Evolutionary conservation across 2,113 vertebrate genomes (phyloP).

Genomic region (Ageneiosus marmoratus): DNA sequence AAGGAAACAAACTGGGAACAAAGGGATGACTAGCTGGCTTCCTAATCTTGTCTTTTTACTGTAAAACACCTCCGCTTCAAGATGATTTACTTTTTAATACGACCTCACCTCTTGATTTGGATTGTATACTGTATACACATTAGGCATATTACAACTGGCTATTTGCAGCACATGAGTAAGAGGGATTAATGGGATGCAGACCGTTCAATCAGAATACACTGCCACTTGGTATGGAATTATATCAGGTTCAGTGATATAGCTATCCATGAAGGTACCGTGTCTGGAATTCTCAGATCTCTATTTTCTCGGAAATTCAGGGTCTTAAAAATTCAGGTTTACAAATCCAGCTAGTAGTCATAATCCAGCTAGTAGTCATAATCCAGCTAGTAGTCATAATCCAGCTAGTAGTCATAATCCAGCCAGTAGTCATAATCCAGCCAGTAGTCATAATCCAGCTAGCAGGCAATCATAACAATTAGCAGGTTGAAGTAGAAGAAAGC

Average conservation of each 20-base stretch:
- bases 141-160: background rate
- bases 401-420: too few species aligned
- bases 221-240: background rate
- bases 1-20: slow-evolving; percentile 23
- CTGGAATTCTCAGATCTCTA: background rate
- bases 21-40: background rate
- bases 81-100: background rate
- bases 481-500: background rate
- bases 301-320: background rate
- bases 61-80: background rate
- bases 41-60: background rate
- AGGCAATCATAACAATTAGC: too few species aligned
- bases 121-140: background rate
- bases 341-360: too few species aligned
- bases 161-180: background rate
- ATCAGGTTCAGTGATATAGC: background rate
- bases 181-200: background rate
- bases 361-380: too few species aligned
- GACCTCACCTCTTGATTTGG: background rate
- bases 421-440: too few species aligned
- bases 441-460: too few species aligned
- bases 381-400: too few species aligned
- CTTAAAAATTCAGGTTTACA: too few species aligned
- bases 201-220: background rate
- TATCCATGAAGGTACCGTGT: background rate